Conservation (phyloP, 2,888 invertebrate genomes). For the Pandemis cinnamomeana region DNA sequence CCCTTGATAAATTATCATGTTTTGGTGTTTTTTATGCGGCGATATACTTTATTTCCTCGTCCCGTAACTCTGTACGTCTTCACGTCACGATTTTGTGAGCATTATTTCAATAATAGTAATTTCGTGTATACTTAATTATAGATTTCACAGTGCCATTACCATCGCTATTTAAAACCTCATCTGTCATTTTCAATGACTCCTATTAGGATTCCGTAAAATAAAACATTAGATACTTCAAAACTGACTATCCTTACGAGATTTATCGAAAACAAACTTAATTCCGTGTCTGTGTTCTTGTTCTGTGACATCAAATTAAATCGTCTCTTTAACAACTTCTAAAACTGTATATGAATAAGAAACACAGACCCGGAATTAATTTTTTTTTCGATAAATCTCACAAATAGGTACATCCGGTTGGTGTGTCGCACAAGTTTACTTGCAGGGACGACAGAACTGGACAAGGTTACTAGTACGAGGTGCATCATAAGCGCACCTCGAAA, state of each 20-base stretch:
- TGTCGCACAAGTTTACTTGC: too few relatives aligned
- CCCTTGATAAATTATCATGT: slow-evolving; percentile 52
- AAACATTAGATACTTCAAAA: not conserved
- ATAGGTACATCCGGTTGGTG: too few relatives aligned
- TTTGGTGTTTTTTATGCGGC: slow-evolving; percentile 51
- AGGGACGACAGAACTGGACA: too few relatives aligned
- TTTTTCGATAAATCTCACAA: not conserved
- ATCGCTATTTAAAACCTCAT: slow-evolving; percentile 27
- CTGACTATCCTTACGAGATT: too few relatives aligned
- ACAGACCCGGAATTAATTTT: not conserved
- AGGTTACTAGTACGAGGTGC: too few relatives aligned
- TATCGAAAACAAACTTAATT: too few relatives aligned
- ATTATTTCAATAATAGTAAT: slow-evolving; percentile 55
- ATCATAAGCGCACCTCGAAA: not conserved
- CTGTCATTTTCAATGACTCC: slow-evolving; percentile 30
- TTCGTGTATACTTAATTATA: slow-evolving; percentile 66
- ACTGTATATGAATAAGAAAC: too few relatives aligned
- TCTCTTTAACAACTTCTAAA: too few relatives aligned
- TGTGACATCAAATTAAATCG: too few relatives aligned
- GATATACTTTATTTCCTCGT: slow-evolving; percentile 60
- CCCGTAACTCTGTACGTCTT: slow-evolving; percentile 45
- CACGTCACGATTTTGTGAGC: slow-evolving; percentile 54
- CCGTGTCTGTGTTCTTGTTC: too few relatives aligned
- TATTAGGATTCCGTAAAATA: slow-evolving; percentile 34
- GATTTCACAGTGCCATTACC: slow-evolving; percentile 52